Conservation (phyloP, 2,797 vertebrate genomes). For the Rhodeus uyekii region DNA sequence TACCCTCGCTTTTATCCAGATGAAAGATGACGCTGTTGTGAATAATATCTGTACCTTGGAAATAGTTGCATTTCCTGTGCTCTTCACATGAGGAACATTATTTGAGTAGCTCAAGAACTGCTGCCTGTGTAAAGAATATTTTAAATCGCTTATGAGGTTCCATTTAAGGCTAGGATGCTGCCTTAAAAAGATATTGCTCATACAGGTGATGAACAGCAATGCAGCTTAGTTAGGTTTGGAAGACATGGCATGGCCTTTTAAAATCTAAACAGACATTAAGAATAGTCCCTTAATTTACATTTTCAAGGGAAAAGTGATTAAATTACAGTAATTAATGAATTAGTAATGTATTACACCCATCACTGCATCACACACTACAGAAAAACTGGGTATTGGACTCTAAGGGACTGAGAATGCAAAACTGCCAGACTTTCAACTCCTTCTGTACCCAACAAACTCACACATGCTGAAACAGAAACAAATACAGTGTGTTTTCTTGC, state of each 20-base stretch:
- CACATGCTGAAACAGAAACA: no score
- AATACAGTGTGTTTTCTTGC: neutral
- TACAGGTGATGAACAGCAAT: neutral
- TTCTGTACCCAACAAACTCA: neutral
- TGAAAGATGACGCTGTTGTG: no score
- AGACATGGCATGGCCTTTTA: neutral
- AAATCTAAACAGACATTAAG: neutral
- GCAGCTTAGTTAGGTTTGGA: neutral
- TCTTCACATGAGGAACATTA: neutral
- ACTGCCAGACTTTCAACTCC: neutral
- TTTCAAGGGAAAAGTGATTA: no score
- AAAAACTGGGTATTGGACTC: no score
- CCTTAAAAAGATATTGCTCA: neutral
- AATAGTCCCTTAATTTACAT: no score
- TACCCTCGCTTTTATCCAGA: no score
- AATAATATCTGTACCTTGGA: neutral
- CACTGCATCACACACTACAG: neutral
- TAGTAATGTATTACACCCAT: neutral
- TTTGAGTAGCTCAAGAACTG: neutral
- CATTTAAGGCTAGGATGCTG: neutral
- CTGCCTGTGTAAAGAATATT: neutral
- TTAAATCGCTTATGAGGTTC: neutral
- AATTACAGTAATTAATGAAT: no score
- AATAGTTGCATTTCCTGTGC: neutral
- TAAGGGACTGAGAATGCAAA: neutral